Base-by-base conservation (phyloP, 1,140 invertebrate genomes). In the Oncopodura yosiiana region DNA sequence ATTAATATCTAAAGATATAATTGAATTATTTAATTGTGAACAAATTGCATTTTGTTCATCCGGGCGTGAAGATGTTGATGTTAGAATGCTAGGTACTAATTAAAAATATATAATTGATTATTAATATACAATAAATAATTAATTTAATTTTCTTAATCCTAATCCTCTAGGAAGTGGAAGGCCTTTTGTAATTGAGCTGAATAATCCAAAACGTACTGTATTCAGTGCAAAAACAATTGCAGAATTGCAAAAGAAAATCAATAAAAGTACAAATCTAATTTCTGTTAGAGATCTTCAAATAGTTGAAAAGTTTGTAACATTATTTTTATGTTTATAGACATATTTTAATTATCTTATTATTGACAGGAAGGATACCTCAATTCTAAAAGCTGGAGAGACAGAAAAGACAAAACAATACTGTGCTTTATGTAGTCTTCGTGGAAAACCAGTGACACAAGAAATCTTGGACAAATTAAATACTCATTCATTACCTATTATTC, bases 11-110 rank as follows among this genome's bases (percentile, higher is more conserved):
- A 73, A 77, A 43, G 69, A 38, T 67, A 72, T 65, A 66, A 76
- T 66, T 64, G 77, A 69, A 26, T 76, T 45, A 42, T 73, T 80
- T 16, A 69, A 70, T 66, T 70, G 75, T 44, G 74, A 78, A 64
- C 70, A 74, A 64, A 69, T 64, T 79, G 85, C 70, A 81, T 96
- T 78, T 66, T 82, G 87, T 61, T 81, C 92, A 4, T 94, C 91
- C 53, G 94, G 94, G 0, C 74, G 94, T 49, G 94, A 97, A 74
- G 94, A 98, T 74, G 88, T 91, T 0, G 91, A 95, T 73, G 90
- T 96, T 0, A 45, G 62, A 56, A n/a, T n/a, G n/a, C n/a, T 62
- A 56, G n/a, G 23, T 45, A 18, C 18, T 37, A 19, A 41, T 41
- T 41, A 41, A 8, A 8, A 41, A 41, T 8, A 41, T 34, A 34